A percentile compares a stretch with the other conserved stretches of the same genome.
phyloP scores from a whole-genome alignment of 1,140 invertebrate species.

The Scaptomyza montana region DNA sequence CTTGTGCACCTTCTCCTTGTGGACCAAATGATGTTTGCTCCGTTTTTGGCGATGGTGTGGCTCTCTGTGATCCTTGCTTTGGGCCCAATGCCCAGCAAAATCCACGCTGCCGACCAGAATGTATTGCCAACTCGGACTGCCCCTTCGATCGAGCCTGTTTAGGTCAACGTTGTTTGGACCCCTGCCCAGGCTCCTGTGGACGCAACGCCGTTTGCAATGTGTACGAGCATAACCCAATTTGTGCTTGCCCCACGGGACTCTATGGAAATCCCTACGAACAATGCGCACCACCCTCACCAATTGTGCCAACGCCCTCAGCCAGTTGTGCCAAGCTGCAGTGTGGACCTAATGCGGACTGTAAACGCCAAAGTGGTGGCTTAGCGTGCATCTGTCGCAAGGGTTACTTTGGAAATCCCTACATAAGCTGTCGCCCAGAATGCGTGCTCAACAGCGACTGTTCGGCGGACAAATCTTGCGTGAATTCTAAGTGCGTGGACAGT shows the following conservation, averaged over 20 bases:
- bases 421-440: slow-evolving; percentile 91
- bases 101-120: slow-evolving; percentile 90
- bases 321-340: slow-evolving; percentile 89
- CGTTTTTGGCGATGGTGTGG: slow-evolving; percentile 88
- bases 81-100: slow-evolving; percentile 87
- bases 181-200: slow-evolving; percentile 92
- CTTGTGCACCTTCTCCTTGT: slow-evolving; percentile 91
- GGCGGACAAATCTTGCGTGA: slow-evolving; percentile 88
- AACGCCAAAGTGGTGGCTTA: slow-evolving; percentile 85
- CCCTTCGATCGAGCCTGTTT: slow-evolving; percentile 91
- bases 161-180: slow-evolving; percentile 90
- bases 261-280: slow-evolving; percentile 93
- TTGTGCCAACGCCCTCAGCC: slow-evolving; percentile 84
- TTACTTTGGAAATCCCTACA: slow-evolving; percentile 90
- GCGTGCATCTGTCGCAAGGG: slow-evolving; percentile 88
- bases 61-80: slow-evolving; percentile 91
- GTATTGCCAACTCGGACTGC: slow-evolving; percentile 91
- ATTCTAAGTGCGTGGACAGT: slow-evolving; percentile 92
- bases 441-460: slow-evolving; percentile 91
- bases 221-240: slow-evolving; percentile 90
- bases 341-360: slow-evolving; percentile 90
- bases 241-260: slow-evolving; percentile 88
- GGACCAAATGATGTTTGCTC: slow-evolving; percentile 88
- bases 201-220: slow-evolving; percentile 90
- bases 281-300: slow-evolving; percentile 85